phyloP scores from a whole-genome alignment of 1,140 invertebrate genomes.

The Dinothrombium tinctorium region DNA sequence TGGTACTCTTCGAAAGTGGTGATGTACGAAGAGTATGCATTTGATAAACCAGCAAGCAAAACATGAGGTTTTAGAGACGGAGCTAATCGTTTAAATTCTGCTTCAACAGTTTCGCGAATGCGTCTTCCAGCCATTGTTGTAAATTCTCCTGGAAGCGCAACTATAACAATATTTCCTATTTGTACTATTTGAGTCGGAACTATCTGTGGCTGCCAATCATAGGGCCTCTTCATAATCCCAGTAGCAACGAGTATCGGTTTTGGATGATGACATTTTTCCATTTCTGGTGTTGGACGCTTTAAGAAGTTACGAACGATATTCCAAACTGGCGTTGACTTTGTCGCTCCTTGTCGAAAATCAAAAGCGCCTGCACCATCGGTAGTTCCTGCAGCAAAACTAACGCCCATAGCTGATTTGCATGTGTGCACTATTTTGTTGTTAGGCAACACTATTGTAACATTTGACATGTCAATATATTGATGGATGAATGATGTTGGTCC shows the following conservation, averaged over 20 bases:
- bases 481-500: constrained; percentile 48
- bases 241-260: constrained; percentile 69
- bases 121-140: constrained; percentile 80
- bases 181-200: constrained; percentile 51
- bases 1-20: constrained; percentile 76
- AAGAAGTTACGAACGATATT: constrained; percentile 18
- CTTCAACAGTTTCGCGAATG: constrained; percentile 33
- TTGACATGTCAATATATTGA: constrained; percentile 61
- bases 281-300: constrained; percentile 17
- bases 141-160: constrained; percentile 67
- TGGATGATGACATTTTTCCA: constrained; percentile 24
- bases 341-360: constrained; percentile 34
- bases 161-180: constrained; percentile 40
- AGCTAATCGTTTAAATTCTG: no score
- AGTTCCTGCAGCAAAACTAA: constrained; percentile 72
- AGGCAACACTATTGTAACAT: constrained; percentile 14
- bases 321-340: constrained; percentile 5
- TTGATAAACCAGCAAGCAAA: constrained; percentile 52
- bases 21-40: constrained; percentile 70
- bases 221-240: constrained; percentile 49
- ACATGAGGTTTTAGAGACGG: no score
- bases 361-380: constrained; percentile 77
- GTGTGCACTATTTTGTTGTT: constrained; percentile 19
- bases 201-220: constrained; percentile 66
- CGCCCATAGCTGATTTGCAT: constrained; percentile 9